Conservation (phyloP, 2,113 vertebrate genomes). For the Campylorhamphus procurvoides region DNA sequence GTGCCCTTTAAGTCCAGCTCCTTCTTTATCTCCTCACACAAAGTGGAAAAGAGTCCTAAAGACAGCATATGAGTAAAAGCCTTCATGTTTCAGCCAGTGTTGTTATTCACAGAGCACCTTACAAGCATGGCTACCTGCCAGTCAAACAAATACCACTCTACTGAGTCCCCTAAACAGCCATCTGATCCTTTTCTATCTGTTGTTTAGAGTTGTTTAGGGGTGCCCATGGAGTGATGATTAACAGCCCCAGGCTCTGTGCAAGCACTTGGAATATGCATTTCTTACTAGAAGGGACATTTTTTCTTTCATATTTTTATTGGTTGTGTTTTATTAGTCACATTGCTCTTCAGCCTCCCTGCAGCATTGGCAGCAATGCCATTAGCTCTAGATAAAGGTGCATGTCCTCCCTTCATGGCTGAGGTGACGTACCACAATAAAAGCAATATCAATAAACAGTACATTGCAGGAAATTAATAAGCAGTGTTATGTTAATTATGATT, state of each 20-base stretch:
- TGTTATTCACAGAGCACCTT: conserved; percentile 13
- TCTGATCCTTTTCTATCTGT: conserved; percentile 45
- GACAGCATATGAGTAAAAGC: conserved; percentile 17
- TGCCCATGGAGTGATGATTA: conserved; percentile 30
- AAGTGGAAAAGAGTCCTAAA: background rate
- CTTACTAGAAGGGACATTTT: conserved; percentile 51
- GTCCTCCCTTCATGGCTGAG: conserved; percentile 43
- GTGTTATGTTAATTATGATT: background rate
- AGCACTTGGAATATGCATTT: conserved; percentile 39
- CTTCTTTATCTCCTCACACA: background rate
- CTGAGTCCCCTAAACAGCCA: background rate
- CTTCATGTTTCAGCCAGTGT: conserved; percentile 10
- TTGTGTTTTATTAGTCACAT: conserved; percentile 52
- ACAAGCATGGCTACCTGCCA: conserved; percentile 51
- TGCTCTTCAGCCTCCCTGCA: conserved; percentile 63
- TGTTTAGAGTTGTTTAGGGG: conserved; percentile 38
- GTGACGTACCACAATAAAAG: conserved; percentile 38
- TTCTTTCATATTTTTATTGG: conserved; percentile 68
- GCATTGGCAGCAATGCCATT: conserved; percentile 16
- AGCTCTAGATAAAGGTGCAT: conserved; percentile 21
- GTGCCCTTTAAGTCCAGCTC: background rate
- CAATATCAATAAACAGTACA: conserved; percentile 34
- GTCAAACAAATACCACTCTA: conserved; percentile 38
- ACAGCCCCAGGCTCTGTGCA: background rate
- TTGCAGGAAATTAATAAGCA: conserved; percentile 45